These are phyloP conservation scores for Mionectes macconnelli DNA, from an alignment of 2,113 vertebrate species.

Conservation along the genomic window DNA sequence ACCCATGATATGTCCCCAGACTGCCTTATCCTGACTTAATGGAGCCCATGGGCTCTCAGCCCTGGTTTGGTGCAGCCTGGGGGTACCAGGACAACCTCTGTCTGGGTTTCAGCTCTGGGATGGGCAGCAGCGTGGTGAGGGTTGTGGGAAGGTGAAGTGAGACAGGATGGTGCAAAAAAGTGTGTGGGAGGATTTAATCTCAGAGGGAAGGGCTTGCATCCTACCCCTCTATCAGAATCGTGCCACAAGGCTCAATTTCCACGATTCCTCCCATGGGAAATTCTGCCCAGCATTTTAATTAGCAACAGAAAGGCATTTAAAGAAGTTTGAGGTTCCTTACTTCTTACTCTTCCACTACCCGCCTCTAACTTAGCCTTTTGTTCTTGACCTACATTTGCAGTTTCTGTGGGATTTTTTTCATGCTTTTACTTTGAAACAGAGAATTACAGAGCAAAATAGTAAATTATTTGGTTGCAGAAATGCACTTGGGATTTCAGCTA, in stretches of 20 bases:
- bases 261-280: neutral
- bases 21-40: neutral
- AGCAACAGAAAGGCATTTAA: neutral
- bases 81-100: rapidly evolving
- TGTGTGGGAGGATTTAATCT: neutral
- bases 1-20: neutral
- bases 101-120: neutral
- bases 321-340: neutral
- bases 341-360: neutral
- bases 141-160: neutral
- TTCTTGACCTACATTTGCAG: neutral
- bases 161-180: neutral
- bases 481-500: neutral
- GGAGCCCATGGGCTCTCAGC: neutral
- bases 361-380: neutral
- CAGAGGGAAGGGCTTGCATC: neutral
- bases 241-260: neutral
- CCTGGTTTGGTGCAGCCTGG: neutral
- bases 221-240: neutral
- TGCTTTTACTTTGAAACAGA: neutral
- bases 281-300: neutral
- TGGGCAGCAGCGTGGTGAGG: neutral
- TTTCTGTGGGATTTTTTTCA: neutral
- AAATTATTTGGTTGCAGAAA: neutral
- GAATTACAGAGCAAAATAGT: neutral